Evolutionary conservation across 2,113 vertebrate genomes (phyloP), one percentile per base, ranked within the genome.

Genomic region (Chaetorhynchus papuensis): DNA sequence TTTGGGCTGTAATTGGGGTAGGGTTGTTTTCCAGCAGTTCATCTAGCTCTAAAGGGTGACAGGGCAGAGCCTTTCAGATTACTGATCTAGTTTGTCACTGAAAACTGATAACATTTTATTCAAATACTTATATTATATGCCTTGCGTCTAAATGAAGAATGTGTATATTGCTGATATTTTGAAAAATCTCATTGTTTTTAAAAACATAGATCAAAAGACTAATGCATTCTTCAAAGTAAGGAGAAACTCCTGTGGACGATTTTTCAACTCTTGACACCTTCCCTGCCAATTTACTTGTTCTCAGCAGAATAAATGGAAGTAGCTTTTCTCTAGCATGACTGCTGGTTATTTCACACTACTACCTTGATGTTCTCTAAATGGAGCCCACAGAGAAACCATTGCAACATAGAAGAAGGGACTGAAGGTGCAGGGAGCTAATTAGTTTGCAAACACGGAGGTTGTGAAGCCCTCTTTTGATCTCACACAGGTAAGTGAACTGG

Each of bases 251-350:
- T 95, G 81, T 60, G 94, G 64, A 92, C 11, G 20, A 57, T 94
- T 96, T 97, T 96, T 97, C 92, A 91, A 66, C 70, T 69, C 53
- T 71, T 96, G 93, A 93, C 76, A 93, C 44, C 10, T 92, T 97
- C 96, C 85, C 57, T 93, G 83, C 54, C 68, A 96, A 96, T 97
- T 97, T 95, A 86, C n/a, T 90, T 71, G 85, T 57, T 85, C 53
- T 71, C 85, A 91, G 84, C 71, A 94, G 64, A 96, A 93, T 54
- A 95, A 85, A 94, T 72, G 49, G 89, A 90, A 60, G 71, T 61
- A 45, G 72, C 68, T 44, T 68, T 65, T 85, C 80, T 95, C 64
- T 84, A 92, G 60, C 5, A 4, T 94, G 91, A 79, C 70, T 86
- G 91, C 35, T 13, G 45, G 80, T 70, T 96, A 82, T 93, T 97